phyloP scores from a whole-genome alignment of 2,888 invertebrate species.

The Ornithoptera alexandrae region DNA sequence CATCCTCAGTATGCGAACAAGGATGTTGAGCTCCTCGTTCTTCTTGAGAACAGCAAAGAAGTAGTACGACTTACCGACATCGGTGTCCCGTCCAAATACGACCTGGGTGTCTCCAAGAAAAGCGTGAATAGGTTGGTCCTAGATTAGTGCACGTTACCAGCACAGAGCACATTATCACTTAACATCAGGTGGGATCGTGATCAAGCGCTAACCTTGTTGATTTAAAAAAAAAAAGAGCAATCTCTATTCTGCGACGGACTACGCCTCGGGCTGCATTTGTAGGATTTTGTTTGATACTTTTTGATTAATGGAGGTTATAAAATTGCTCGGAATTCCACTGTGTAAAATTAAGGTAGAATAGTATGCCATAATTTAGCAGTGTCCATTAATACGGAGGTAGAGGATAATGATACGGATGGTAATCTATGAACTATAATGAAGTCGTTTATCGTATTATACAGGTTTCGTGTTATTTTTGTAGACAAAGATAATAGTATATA shows the following conservation, averaged over 20 bases:
- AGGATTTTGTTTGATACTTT: constrained; percentile 10
- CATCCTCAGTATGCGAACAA: no score
- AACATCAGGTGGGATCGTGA: no score
- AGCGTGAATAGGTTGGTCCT: no score
- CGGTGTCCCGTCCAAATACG: no score
- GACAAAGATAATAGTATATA: background rate
- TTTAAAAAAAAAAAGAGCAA: constrained; percentile 35
- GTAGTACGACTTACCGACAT: no score
- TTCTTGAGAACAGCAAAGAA: no score
- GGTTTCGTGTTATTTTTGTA: background rate
- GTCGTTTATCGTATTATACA: background rate
- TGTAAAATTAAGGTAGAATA: constrained; percentile 17
- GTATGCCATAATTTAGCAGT: constrained; percentile 13
- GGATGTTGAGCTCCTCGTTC: no score
- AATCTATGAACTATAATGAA: background rate
- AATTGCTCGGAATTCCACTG: constrained; percentile 24
- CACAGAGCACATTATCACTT: no score
- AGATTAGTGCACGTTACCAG: no score
- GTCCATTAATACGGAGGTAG: constrained; percentile 4
- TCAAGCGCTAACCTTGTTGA: no score
- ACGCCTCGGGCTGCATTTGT: constrained; percentile 54
- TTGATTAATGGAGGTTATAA: constrained; percentile 10
- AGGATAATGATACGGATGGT: background rate
- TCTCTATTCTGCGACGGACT: constrained; percentile 40
- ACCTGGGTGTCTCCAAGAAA: no score